Evolutionary conservation across 2,113 vertebrate genomes (phyloP).

Genomic region (Bombycilla garrulus): DNA sequence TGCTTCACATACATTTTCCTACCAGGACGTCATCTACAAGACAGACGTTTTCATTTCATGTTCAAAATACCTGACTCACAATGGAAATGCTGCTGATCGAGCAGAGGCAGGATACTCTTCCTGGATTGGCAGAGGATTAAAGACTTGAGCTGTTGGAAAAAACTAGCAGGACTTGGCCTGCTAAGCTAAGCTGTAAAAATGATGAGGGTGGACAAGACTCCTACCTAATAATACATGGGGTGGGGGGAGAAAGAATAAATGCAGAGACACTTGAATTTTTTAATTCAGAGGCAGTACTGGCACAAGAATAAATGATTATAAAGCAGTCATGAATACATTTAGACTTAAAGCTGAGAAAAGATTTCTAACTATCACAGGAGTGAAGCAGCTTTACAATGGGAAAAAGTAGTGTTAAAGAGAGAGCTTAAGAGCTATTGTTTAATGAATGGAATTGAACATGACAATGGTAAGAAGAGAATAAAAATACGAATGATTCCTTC

Average conservation of each 20-base stretch:
- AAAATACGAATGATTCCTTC: not conserved
- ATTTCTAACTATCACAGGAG: not conserved
- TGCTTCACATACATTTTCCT: not conserved
- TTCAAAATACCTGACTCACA: not conserved
- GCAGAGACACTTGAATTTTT: not conserved
- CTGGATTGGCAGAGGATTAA: not conserved
- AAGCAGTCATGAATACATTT: not conserved
- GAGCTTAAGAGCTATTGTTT: not conserved
- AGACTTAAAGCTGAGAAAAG: not conserved
- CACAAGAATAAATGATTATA: conserved; percentile 12
- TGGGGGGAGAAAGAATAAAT: not conserved
- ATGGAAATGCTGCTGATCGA: not conserved
- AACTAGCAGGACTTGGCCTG: not conserved
- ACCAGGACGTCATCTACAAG: not conserved
- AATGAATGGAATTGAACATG: not conserved
- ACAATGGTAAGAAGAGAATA: not conserved
- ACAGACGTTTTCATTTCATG: not conserved
- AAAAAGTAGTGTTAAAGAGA: not conserved
- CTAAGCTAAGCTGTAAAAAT: not conserved
- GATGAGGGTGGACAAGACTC: not conserved
- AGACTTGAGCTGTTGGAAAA: not conserved
- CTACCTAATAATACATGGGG: not conserved
- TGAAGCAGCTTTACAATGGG: not conserved
- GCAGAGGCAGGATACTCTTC: not conserved
- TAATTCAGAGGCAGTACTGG: not conserved